Evolutionary conservation across 2,797 vertebrate species (phyloP), one percentile per base, ranked within the genome.

Genomic region (Lithobates sylvaticus): DNA sequence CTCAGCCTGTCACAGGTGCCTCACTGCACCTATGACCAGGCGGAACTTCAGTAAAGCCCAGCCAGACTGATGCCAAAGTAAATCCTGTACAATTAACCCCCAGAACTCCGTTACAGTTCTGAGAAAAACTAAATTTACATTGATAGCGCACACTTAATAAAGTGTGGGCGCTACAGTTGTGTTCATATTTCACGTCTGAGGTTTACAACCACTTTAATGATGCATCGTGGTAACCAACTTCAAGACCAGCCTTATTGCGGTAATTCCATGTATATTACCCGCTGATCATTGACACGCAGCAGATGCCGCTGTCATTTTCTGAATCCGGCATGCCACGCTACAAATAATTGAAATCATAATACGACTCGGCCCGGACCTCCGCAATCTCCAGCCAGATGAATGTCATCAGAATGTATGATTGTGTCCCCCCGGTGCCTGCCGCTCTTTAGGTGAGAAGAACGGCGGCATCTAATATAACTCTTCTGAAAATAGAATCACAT

Each of bases 351-450:
- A 73, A 47, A 69, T 71, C 64, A 39, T 77, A 86, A 70, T 64
- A 64, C 39, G 39, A 54, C 21, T 16, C 76, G 18, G 23, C 39
- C 27, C 70, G 27, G 78, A 15, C n/a, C 32, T 76, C 34, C 26
- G 65, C 70, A 75, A 76, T 82, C 65, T 76, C 32, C 18, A 36
- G 78, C 64, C 71, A 42, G 61, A 18, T 34, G 71, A 81, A 86
- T 81, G 76, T 75, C 71, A 86, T 82, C 72, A 86, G 39, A 71
- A 86, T 86, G 64, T 71, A 71, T 81, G 54, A 77, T 47, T 61
- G 34, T 61, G 73, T 71, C 34, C 72, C 23, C 26, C 27, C 13
- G 23, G 32, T 76, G 16, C 73, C 73, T 21, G n/a, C 73, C 47
- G 32, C 34, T 10, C 34, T 65, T 39, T 36, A 32, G 26, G 78